Evolutionary conservation across 2,113 vertebrate species (phyloP).

Genomic region (Electrona antarctica): DNA sequence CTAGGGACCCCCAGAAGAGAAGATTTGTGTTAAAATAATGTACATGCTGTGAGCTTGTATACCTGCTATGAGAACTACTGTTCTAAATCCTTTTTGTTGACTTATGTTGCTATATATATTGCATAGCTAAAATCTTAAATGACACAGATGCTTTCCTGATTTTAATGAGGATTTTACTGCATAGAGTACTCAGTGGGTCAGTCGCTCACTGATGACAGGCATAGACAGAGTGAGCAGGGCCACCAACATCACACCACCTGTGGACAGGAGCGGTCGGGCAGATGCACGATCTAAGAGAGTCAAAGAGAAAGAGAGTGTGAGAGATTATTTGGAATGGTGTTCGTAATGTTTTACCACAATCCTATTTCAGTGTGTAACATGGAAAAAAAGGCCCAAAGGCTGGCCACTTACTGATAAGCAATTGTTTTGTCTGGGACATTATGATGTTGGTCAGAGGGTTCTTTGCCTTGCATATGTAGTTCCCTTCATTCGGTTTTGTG

Average conservation of each 20-base stretch:
- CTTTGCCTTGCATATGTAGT: slow-evolving; percentile 68
- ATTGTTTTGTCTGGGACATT: slow-evolving; percentile 14
- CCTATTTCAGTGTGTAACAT: not conserved
- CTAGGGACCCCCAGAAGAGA: too few species aligned
- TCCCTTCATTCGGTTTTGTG: not conserved
- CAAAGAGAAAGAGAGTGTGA: not conserved
- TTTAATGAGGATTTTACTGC: not conserved
- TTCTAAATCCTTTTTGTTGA: too few species aligned
- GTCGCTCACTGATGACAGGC: slow-evolving; percentile 26
- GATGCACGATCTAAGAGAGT: slow-evolving; percentile 35
- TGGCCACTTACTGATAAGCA: slow-evolving; percentile 41
- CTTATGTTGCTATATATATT: too few species aligned
- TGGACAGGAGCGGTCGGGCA: slow-evolving; percentile 18
- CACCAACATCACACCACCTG: slow-evolving; percentile 33
- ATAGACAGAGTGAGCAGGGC: slow-evolving; percentile 38
- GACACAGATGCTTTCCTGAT: slow-evolving; percentile 10
- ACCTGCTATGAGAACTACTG: too few species aligned
- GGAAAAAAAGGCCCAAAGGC: not conserved
- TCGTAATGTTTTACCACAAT: not conserved
- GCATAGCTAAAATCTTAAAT: too few species aligned
- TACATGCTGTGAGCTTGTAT: too few species aligned
- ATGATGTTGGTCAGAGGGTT: slow-evolving; percentile 71
- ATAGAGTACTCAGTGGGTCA: slow-evolving; percentile 33
- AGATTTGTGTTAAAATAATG: too few species aligned
- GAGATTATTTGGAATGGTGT: not conserved